Conservation (phyloP, 2,888 invertebrate genomes). For the Drosophila borealis region DNA sequence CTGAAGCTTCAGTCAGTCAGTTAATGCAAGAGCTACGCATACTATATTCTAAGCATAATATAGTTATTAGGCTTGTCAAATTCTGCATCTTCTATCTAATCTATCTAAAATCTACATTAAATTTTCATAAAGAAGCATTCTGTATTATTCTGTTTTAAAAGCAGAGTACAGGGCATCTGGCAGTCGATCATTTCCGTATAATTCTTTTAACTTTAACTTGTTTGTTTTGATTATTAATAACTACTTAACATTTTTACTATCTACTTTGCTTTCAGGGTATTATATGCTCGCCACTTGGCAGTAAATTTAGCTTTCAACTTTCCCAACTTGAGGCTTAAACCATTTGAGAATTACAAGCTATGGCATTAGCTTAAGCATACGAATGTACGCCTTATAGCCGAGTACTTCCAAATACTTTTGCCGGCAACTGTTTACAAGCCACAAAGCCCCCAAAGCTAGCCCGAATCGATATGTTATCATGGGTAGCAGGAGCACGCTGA, state of each 20-base stretch:
- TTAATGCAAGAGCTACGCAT: too few relatives aligned
- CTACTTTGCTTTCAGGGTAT: background rate
- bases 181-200: background rate
- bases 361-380: background rate
- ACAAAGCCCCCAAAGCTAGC: conserved; percentile 13
- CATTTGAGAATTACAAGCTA: background rate
- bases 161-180: background rate
- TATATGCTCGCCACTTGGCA: background rate
- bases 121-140: too few relatives aligned
- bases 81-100: too few relatives aligned
- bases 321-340: background rate
- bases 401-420: background rate
- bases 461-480: conserved; percentile 36
- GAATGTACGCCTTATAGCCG: background rate
- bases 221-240: background rate
- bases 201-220: background rate
- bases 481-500: conserved; percentile 1
- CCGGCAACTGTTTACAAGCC: conserved; percentile 16
- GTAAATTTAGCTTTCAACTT: background rate
- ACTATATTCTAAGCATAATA: too few relatives aligned
- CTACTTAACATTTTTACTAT: background rate
- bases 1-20: too few relatives aligned
- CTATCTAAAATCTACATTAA: too few relatives aligned
- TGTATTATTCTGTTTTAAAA: too few relatives aligned
- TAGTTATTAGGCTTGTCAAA: too few relatives aligned